Conservation (phyloP, 2,797 vertebrate genomes). For the Glossophaga mutica region DNA sequence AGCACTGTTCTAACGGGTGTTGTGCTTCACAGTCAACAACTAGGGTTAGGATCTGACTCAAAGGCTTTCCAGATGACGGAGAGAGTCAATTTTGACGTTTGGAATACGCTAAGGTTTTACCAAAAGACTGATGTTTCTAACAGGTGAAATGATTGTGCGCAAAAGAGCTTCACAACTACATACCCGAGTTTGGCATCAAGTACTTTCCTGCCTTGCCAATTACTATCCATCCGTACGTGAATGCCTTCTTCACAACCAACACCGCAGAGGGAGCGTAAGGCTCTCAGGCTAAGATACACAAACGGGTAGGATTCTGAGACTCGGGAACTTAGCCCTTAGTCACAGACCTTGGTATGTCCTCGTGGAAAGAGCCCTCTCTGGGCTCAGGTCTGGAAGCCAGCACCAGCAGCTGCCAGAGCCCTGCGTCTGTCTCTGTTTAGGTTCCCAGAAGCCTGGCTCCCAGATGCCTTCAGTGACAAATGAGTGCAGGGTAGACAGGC, state of each 20-base stretch:
- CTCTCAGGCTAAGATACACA: accelerated
- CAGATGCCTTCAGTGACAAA: neutral
- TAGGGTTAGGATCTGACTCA: neutral
- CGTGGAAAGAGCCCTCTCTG: accelerated
- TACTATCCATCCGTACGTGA: neutral
- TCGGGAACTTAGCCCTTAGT: neutral
- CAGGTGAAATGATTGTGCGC: neutral
- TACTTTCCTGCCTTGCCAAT: neutral
- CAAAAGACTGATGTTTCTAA: neutral
- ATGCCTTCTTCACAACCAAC: neutral
- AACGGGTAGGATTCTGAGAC: neutral
- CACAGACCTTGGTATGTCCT: neutral
- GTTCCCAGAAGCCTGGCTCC: neutral
- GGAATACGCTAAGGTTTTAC: neutral
- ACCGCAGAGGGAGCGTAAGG: accelerated
- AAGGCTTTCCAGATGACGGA: neutral
- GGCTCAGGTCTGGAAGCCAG: neutral
- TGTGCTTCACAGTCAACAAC: neutral
- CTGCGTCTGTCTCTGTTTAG: neutral
- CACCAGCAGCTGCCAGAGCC: neutral
- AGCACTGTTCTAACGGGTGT: neutral
- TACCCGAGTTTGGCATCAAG: neutral
- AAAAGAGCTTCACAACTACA: neutral
- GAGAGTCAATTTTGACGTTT: neutral
- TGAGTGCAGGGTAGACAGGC: neutral